A percentile compares a stretch with the other conserved stretches of the same genome.
phyloP scores from a whole-genome alignment of 2,797 vertebrate species.

The Acanthiza pusilla region DNA sequence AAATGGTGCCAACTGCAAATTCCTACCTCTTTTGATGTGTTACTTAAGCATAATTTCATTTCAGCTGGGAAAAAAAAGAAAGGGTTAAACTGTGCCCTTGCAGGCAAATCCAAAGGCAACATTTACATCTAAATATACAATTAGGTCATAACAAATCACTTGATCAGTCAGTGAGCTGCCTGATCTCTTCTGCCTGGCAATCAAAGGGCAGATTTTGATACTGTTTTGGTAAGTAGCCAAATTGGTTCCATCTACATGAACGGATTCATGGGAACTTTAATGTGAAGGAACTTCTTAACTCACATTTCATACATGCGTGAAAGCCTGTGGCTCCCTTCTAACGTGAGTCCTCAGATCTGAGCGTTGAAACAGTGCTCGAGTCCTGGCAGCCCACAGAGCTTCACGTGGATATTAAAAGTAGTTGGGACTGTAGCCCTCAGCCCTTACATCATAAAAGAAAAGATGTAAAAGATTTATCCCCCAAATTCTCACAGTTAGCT shows the following conservation, averaged over 20 bases:
- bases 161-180: not conserved
- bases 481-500: not conserved
- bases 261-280: not conserved
- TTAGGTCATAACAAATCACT: slow-evolving; percentile 19
- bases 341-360: not conserved
- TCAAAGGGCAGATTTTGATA: slow-evolving; percentile 38
- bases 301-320: not conserved
- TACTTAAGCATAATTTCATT: slow-evolving; percentile 18
- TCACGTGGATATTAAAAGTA: not conserved
- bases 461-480: not conserved
- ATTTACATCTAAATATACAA: slow-evolving; percentile 40
- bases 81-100: not conserved
- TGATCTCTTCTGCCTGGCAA: slow-evolving; percentile 10
- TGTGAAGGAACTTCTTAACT: not conserved
- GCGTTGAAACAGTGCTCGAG: not conserved
- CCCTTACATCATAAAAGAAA: not conserved
- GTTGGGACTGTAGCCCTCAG: not conserved
- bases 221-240: not conserved
- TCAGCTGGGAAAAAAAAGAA: not conserved
- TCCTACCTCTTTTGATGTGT: slow-evolving; percentile 17
- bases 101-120: slow-evolving; percentile 15
- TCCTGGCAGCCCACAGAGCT: not conserved
- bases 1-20: slow-evolving; percentile 2
- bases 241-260: not conserved
- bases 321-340: not conserved